These are phyloP conservation scores for Pterobdella sp. DNA, from an alignment of 2,888 invertebrate species.

Conservation along the genomic window DNA sequence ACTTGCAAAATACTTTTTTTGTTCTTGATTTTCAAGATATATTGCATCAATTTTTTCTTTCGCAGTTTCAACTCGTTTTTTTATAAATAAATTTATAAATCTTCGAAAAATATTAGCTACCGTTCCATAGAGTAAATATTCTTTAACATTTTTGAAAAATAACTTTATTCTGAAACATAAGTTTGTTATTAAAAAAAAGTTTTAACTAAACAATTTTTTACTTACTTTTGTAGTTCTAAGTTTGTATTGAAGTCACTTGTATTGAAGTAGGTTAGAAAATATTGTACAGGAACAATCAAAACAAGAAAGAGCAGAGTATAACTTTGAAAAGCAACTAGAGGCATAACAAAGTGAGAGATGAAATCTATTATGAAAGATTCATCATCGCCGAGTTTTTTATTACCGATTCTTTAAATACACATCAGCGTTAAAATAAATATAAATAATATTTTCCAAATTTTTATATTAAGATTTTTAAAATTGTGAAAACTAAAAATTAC, in stretches of 20 bases:
- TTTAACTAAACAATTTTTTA: too few relatives aligned
- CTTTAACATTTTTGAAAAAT: slow-evolving; percentile 41
- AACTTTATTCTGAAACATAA: slow-evolving; percentile 41
- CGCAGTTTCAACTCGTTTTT: not conserved
- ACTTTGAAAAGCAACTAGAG: slow-evolving; percentile 43
- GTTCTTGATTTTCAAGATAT: slow-evolving; percentile 13
- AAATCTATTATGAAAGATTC: not conserved
- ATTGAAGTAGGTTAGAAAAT: slow-evolving; percentile 45
- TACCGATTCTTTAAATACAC: not conserved
- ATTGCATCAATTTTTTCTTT: slow-evolving; percentile 7
- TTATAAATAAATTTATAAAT: slow-evolving; percentile 31
- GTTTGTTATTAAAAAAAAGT: not conserved
- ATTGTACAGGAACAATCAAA: slow-evolving; percentile 50
- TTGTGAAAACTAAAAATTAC: not conserved
- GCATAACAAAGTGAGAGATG: slow-evolving; percentile 37
- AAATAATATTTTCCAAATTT: not conserved
- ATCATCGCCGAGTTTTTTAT: not conserved
- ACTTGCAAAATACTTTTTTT: slow-evolving; percentile 52
- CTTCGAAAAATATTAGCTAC: slow-evolving; percentile 47
- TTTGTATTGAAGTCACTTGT: slow-evolving; percentile 40
- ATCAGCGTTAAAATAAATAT: slow-evolving; percentile 5
- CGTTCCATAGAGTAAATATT: slow-evolving; percentile 45
- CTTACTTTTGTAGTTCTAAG: slow-evolving; percentile 43
- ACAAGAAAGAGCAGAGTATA: slow-evolving; percentile 47
- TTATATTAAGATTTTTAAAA: not conserved